Evolutionary conservation across 1,140 invertebrate genomes (phyloP), one percentile per base, ranked within the genome.

Genomic region (Drosophila pandora): DNA sequence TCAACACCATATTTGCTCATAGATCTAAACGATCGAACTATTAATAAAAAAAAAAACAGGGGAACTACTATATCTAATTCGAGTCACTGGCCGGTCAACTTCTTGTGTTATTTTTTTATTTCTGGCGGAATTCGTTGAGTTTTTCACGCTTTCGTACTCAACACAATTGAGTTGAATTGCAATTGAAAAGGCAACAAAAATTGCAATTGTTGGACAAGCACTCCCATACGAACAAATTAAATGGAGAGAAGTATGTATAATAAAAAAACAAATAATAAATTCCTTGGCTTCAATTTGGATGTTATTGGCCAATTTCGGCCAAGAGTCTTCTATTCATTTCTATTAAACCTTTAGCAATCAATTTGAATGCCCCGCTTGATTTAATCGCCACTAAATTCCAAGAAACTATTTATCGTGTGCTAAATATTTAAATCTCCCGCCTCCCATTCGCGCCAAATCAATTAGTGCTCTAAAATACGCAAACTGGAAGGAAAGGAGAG

Each of bases 121-220:
- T 21, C 43, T 9, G 2, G 13, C 43, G 6, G 50, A 62, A 74
- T 74, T 62, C 76, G 47, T 47, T 53, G 57, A 45, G 71, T 69
- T 82, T 73, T 82, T 82, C 79, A 82, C 79, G 76, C 81, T 83
- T 80, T 85, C 81, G 37, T 72, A 72, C 80, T 79, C 62, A 60
- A 48, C 55, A 68, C 79, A 81, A 81, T 68, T 62, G 58, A 61
- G 57, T 68, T 41, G 48, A 76, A 67, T 61, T 72, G 80, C 58
- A 65, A 65, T 74, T 74, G 70, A 58, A 74, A 58, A 57, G 49
- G 37, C 48, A 74, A 69, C 49, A 71, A 28, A 74, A 70, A 65
- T 37, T 72, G 56, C 56, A 75, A 61, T 68, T 69, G 57, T 60
- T 62, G 48, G 34, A 32, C 55, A 45, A 21, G 6, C 43, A 32